Conservation (phyloP, 2,797 vertebrate genomes). For the Pempheris klunzingeri region DNA sequence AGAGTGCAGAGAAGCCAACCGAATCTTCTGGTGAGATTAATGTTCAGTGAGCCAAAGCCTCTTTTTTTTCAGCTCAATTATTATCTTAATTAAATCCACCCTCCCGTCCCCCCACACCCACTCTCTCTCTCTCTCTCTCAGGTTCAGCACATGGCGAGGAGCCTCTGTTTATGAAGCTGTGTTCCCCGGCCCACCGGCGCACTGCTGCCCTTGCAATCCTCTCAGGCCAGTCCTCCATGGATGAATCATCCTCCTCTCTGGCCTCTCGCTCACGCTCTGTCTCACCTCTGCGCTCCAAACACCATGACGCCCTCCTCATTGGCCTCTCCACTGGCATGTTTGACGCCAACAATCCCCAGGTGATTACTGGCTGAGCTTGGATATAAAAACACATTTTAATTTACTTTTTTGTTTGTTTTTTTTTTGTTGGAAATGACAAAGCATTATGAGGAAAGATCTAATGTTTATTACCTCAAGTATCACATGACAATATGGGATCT, state of each 20-base stretch:
- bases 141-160: slow-evolving; percentile 73
- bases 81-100: slow-evolving; percentile 47
- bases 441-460: neutral
- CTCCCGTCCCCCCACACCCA: too few species aligned
- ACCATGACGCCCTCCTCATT: slow-evolving; percentile 90
- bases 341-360: slow-evolving; percentile 96
- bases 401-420: too few species aligned
- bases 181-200: slow-evolving; percentile 84
- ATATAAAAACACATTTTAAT: neutral
- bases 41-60: neutral
- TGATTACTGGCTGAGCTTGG: slow-evolving; percentile 69
- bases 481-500: neutral
- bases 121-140: slow-evolving; percentile 31
- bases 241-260: slow-evolving; percentile 88
- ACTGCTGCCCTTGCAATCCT: slow-evolving; percentile 83
- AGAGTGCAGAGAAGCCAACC: slow-evolving; percentile 58
- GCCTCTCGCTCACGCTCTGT: slow-evolving; percentile 90
- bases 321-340: slow-evolving; percentile 97
- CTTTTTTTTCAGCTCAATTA: slow-evolving; percentile 6
- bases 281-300: slow-evolving; percentile 90
- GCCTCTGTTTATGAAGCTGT: slow-evolving; percentile 89
- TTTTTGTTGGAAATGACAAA: neutral
- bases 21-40: slow-evolving; percentile 72
- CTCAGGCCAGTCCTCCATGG: slow-evolving; percentile 90
- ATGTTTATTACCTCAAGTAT: slow-evolving; percentile 5